phyloP scores from a whole-genome alignment of 2,888 invertebrate genomes.

The Himalopsyche japonica region DNA sequence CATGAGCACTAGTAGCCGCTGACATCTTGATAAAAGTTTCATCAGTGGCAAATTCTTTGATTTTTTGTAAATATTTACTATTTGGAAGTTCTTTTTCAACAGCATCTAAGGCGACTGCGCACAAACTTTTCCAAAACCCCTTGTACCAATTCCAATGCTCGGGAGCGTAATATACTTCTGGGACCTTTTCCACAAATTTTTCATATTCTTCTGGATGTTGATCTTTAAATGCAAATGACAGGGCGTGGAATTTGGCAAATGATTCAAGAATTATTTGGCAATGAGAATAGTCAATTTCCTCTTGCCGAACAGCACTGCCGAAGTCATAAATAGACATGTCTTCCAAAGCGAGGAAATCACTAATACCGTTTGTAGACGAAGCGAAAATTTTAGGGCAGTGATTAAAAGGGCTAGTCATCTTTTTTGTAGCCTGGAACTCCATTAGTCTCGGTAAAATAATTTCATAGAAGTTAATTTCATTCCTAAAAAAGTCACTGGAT shows the following conservation, averaged over 20 bases:
- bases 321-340: conserved; percentile 57
- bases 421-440: conserved; percentile 52
- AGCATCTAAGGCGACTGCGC: conserved; percentile 64
- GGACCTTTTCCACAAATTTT: conserved; percentile 48
- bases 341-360: conserved; percentile 62
- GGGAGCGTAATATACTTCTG: conserved; percentile 64
- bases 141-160: conserved; percentile 61
- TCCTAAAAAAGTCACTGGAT: conserved; percentile 69
- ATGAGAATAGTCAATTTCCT: conserved; percentile 58
- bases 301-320: conserved; percentile 52
- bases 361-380: conserved; percentile 55
- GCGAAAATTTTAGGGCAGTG: conserved; percentile 58
- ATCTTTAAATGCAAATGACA: conserved; percentile 63
- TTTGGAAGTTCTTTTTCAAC: conserved; percentile 65
- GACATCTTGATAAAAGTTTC: conserved; percentile 58
- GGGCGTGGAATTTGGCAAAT: conserved; percentile 63
- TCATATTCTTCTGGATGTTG: conserved; percentile 58
- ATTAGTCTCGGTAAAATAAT: conserved; percentile 55
- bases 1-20: conserved; percentile 48
- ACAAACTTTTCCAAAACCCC: conserved; percentile 57
- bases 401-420: conserved; percentile 54
- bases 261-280: conserved; percentile 56
- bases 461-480: conserved; percentile 70
- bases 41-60: conserved; percentile 59
- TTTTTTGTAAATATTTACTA: conserved; percentile 60